Base-by-base conservation (phyloP, 2,113 vertebrate species). In the Antennarius striatus region DNA sequence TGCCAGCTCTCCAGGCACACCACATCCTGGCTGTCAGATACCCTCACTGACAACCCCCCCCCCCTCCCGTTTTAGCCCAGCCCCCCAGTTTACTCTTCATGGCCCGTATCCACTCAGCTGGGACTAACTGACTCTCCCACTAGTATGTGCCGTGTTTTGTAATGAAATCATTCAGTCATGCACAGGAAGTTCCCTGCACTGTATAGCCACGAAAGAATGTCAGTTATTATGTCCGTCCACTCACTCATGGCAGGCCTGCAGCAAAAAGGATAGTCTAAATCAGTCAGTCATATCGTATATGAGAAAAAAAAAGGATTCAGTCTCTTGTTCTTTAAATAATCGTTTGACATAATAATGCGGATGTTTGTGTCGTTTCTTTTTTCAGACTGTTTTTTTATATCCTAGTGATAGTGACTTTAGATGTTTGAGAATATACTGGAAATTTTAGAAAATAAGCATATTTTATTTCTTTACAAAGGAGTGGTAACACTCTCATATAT, bases 111-210 rank as follows among this genome's bases (percentile, higher is more conserved):
- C 88, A 86, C 80, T 88, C 77, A 82, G 71, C 86, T 89, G 89
- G 82, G 83, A 83, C 90, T 85, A 89, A 93, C 83, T 82, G 81
- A 88, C 86, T 89, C 84, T 77, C 70, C 77, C 75, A 65, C 67
- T 63, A 73, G 82, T 77, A 78, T 89, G 85, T 82, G 71, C 81
- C 6, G 57, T 62, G 79, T 88, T 86, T 90, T 77, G 86, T 90
- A 91, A 92, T 89, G 86, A 90, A 90, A 86, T 89, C 84, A 81
- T 79, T 92, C 82, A 89, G 71, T 82, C 86, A 88, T 77, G 81
- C 45, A 57, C 80, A 81, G 86, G 90, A 89, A 89, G 85, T 83
- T 63, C 77, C 78, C 63, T 75, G 47, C 62, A 52, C 76, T 69
- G 63, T 58, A 66, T 70, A 72, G 76, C 79, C 64, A 72, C 51